Evolutionary conservation across 2,797 vertebrate species (phyloP).

Genomic region (Diceros bicornis): DNA sequence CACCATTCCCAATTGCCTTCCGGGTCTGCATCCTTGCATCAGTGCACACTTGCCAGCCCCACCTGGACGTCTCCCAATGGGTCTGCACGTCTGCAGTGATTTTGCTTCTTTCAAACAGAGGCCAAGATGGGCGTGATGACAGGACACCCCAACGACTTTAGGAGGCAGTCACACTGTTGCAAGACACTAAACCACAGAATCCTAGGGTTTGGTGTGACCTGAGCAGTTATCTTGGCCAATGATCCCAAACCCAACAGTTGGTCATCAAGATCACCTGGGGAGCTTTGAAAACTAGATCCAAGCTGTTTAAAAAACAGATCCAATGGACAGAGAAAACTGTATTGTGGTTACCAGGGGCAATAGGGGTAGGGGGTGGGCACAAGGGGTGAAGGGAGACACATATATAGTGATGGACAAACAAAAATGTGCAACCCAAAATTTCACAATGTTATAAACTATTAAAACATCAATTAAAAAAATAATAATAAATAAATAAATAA

Average conservation of each 20-base stretch:
- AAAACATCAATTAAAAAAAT: too few relatives aligned
- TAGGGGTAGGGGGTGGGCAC: too few relatives aligned
- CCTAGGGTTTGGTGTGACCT: neutral
- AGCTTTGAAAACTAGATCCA: slow-evolving; percentile 43
- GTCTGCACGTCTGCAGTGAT: neutral
- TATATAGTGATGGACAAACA: too few relatives aligned
- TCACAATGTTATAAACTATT: too few relatives aligned
- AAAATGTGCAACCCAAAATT: too few relatives aligned
- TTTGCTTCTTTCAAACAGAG: neutral
- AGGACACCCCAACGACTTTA: neutral
- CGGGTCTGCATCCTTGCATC: neutral
- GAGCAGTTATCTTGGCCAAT: neutral
- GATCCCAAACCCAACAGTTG: neutral
- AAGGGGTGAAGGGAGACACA: too few relatives aligned
- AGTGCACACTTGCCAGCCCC: neutral
- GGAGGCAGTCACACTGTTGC: neutral
- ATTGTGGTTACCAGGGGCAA: too few relatives aligned
- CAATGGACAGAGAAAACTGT: neutral
- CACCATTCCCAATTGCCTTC: too few relatives aligned
- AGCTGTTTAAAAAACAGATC: neutral
- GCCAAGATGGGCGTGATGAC: neutral
- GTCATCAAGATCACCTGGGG: neutral
- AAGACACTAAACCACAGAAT: neutral
- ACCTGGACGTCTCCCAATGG: neutral
- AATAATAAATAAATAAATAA: neutral